Conservation (phyloP, 2,888 invertebrate species). For the Ethmia dodecea region DNA sequence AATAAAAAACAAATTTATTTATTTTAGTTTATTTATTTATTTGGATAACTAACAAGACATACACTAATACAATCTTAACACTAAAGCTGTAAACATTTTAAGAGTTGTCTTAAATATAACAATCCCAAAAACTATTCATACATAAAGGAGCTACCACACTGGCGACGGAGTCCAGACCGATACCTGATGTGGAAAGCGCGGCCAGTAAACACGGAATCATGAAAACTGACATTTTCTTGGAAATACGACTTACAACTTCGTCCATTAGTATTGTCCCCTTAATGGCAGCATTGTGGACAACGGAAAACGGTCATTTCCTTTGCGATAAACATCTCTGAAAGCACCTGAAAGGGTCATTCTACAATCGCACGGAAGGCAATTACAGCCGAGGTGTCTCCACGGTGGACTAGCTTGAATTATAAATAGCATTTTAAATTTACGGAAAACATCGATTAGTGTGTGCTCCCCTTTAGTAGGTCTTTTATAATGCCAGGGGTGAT, state of each 20-base stretch:
- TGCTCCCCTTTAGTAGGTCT: conserved; percentile 13
- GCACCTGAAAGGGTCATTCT: conserved; percentile 63
- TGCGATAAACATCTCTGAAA: conserved; percentile 74
- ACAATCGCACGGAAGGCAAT: conserved; percentile 47
- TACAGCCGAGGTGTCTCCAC: conserved; percentile 13
- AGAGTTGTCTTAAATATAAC: no score
- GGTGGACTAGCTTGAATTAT: conserved; percentile 25
- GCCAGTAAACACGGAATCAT: no score
- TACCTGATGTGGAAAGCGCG: no score
- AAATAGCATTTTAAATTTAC: conserved; percentile 47
- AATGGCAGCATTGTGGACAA: conserved; percentile 70
- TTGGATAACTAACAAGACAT: no score
- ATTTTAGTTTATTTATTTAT: no score
- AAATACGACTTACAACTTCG: conserved; percentile 35
- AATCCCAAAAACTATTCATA: no score
- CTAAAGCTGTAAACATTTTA: no score
- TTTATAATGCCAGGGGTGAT: no score
- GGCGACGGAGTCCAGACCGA: no score
- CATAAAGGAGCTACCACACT: no score
- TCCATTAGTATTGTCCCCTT: conserved; percentile 70
- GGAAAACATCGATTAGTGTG: conserved; percentile 38
- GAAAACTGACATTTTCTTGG: conserved; percentile 6
- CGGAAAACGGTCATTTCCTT: conserved; percentile 77
- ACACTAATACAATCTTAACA: no score
- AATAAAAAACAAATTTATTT: no score